Evolutionary conservation across 2,888 invertebrate genomes (phyloP), one percentile per base, ranked within the genome.

Genomic region (Bimastos eiseni): DNA sequence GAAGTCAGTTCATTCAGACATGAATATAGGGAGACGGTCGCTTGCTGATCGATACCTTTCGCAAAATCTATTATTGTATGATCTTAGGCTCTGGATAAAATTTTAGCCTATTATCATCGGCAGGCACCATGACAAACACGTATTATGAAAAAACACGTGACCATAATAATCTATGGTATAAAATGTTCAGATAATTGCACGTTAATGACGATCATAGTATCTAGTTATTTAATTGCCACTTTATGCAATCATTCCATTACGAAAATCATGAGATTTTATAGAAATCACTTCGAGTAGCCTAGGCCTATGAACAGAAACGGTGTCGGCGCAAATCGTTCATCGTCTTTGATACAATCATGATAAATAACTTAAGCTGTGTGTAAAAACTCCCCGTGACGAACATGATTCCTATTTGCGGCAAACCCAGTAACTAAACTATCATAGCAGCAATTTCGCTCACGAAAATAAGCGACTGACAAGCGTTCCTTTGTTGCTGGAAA

Each of bases 261-360:
- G n/a, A 6, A 70, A 70, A n/a, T 70, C n/a, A 70, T 70, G 70
- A 70, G 70, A 70, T 70, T 70, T 2, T n/a, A 70, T 8, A 17
- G n/a, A 41, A 70, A 30, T 70, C 70, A 70, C 70, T 30, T 70
- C 13, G 11, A 3, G 70, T 1, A n/a, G n/a, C n/a, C n/a, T n/a
- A n/a, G n/a, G n/a, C n/a, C n/a, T n/a, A n/a, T 70, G 70, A 70
- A 70, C 70, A 70, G 70, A 70, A 70, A 70, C n/a, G 70, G n/a
- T n/a, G 70, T 70, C 70, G 11, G n/a, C 70, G n/a, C 70, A 70
- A 70, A 70, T n/a, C 70, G 70, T 70, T 70, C 70, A n/a, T n/a
- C 8, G 70, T 70, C 70, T 70, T 70, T 70, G n/a, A 70, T n/a
- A n/a, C 6, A 30, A n/a, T 8, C 17, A 70, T 1, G 1, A 8